Percentiles rank a stretch among this genome's conserved stretches.
Evolutionary conservation across 2,797 vertebrate species (phyloP).

Genomic region (Pampus argenteus): DNA sequence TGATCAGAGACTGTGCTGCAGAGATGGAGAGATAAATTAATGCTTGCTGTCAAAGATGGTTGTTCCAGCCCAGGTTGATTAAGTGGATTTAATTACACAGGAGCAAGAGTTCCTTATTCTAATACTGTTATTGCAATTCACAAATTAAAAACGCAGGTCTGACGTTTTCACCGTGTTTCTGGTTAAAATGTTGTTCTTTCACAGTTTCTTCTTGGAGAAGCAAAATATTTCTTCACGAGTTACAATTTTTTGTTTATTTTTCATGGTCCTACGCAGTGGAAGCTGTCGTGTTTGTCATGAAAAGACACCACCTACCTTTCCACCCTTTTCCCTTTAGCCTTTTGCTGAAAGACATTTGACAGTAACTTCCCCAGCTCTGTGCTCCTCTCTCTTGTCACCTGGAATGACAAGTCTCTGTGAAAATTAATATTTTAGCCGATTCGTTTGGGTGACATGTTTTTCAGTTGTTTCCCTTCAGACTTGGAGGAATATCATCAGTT

Average conservation of each 20-base stretch:
- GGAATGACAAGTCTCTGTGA: slow-evolving; percentile 29
- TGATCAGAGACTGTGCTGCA: slow-evolving; percentile 33
- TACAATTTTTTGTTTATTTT: slow-evolving; percentile 7
- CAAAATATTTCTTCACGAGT: background rate
- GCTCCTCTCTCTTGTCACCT: slow-evolving; percentile 34
- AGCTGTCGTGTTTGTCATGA: slow-evolving; percentile 43
- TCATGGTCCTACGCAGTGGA: slow-evolving; percentile 2
- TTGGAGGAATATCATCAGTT: slow-evolving; percentile 28
- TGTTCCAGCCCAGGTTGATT: slow-evolving; percentile 17
- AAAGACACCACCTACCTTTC: slow-evolving; percentile 11
- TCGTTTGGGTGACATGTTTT: slow-evolving; percentile 44
- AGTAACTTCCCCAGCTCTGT: slow-evolving; percentile 9
- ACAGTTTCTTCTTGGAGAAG: background rate
- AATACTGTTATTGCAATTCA: background rate
- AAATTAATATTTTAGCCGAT: slow-evolving; percentile 44
- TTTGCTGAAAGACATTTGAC: slow-evolving; percentile 34
- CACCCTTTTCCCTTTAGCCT: slow-evolving; percentile 10
- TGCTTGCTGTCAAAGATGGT: slow-evolving; percentile 2
- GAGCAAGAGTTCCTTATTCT: slow-evolving; percentile 9
- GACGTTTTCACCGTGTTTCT: too few species aligned
- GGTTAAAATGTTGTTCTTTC: background rate
- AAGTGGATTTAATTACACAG: slow-evolving; percentile 37
- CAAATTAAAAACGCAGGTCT: background rate
- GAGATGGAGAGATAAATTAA: slow-evolving; percentile 46
- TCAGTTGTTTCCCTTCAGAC: slow-evolving; percentile 40